phyloP scores from a whole-genome alignment of 1,140 invertebrate species.

The Hylaeus anthracinus region DNA sequence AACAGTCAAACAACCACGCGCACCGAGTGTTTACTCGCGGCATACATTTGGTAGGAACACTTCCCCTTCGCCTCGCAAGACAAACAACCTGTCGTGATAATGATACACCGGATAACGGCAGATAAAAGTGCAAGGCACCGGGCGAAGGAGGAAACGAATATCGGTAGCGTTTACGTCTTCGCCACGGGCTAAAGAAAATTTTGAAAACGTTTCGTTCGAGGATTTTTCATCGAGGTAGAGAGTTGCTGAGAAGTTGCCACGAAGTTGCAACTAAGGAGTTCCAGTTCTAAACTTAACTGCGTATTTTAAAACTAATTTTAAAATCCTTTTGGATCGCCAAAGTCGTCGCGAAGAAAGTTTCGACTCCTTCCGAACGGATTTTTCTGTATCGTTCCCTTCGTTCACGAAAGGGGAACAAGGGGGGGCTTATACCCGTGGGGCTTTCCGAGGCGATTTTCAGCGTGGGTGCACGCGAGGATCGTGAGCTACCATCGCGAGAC shows the following conservation, averaged over 20 bases:
- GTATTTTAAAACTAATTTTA: too few species aligned
- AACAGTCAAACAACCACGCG: conserved; percentile 76
- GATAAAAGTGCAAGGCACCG: conserved; percentile 56
- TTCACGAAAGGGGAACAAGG: conserved; percentile 30
- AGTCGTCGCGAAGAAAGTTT: not conserved
- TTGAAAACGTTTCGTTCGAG: not conserved
- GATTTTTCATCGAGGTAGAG: too few species aligned
- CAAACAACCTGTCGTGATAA: conserved; percentile 79
- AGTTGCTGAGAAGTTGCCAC: too few species aligned
- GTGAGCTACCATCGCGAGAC: conserved; percentile 45
- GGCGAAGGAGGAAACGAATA: conserved; percentile 10
- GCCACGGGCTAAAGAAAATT: not conserved
- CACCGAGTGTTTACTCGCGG: conserved; percentile 76
- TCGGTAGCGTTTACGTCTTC: conserved; percentile 26
- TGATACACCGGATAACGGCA: conserved; percentile 70
- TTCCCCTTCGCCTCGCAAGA: conserved; percentile 63
- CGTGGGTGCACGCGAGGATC: conserved; percentile 76
- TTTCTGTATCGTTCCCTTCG: conserved; percentile 30
- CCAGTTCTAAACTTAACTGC: too few species aligned
- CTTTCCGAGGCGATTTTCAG: conserved; percentile 50
- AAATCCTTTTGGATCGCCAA: not conserved
- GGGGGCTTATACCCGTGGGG: not conserved
- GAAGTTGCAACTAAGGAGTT: too few species aligned
- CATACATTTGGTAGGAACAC: conserved; percentile 76
- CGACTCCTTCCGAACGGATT: not conserved